A percentile compares a stretch with the other conserved stretches of the same genome.
Conservation (phyloP, 2,888 invertebrate species). For the Acanthosoma haemorrhoidale region DNA sequence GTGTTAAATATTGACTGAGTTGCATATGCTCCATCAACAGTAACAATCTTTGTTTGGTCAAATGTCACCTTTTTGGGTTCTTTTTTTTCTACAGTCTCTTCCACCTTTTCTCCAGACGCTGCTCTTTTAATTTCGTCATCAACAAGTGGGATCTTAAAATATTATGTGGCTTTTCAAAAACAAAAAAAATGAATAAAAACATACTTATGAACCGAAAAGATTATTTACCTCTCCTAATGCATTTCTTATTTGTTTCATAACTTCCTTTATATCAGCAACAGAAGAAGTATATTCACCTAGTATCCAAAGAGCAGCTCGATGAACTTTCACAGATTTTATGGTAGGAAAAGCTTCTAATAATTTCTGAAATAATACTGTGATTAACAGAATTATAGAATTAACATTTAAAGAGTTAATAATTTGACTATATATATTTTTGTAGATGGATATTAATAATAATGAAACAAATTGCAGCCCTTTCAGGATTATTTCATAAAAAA, state of each 20-base stretch:
- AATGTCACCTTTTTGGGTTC: too few species aligned
- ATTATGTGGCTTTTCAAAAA: not conserved
- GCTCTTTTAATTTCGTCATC: conserved; percentile 65
- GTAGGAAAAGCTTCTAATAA: conserved; percentile 74
- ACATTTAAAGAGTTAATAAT: not conserved
- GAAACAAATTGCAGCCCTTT: too few species aligned
- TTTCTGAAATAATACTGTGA: conserved; percentile 26
- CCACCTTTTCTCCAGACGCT: conserved; percentile 60
- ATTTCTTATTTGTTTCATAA: conserved; percentile 69
- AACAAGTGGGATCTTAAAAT: conserved; percentile 50
- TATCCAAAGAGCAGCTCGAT: conserved; percentile 94
- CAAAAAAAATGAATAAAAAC: not conserved
- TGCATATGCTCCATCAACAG: conserved; percentile 98
- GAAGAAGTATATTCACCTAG: conserved; percentile 90
- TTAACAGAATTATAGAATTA: conserved; percentile 3
- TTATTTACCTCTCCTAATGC: conserved; percentile 62
- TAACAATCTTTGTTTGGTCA: conserved; percentile 68
- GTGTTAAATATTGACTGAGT: conserved; percentile 94
- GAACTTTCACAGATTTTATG: conserved; percentile 86
- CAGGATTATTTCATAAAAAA: too few species aligned
- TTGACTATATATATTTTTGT: too few species aligned
- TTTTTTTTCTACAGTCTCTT: conserved; percentile 45
- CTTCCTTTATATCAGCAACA: conserved; percentile 68
- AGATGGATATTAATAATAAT: too few species aligned
- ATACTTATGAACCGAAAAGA: too few species aligned